A percentile compares a stretch with the other conserved stretches of the same genome.
These are phyloP conservation scores for Coenonympha arcania DNA, from an alignment of 2,888 invertebrate species.

Conservation along the genomic window DNA sequence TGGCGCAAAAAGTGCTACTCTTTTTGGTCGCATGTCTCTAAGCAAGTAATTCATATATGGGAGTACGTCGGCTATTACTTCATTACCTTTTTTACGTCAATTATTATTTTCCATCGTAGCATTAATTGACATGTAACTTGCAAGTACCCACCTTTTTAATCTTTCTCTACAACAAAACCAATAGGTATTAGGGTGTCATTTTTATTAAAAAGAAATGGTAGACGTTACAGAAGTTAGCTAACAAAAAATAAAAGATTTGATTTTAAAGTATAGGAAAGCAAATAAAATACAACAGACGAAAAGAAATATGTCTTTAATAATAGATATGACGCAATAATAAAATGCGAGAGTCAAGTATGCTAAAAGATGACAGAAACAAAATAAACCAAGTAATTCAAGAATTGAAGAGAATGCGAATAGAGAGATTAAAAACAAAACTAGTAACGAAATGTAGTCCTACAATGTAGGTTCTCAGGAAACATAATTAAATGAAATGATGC, in stretches of 20 bases:
- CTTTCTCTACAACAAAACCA: background rate
- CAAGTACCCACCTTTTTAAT: slow-evolving; percentile 1
- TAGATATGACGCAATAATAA: too few species aligned
- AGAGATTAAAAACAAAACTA: background rate
- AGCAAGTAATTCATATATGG: slow-evolving; percentile 41
- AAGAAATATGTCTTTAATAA: too few species aligned
- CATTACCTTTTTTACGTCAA: slow-evolving; percentile 63
- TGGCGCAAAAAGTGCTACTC: slow-evolving; percentile 12
- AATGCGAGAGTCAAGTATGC: background rate
- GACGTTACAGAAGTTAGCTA: too few species aligned
- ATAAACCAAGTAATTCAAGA: background rate
- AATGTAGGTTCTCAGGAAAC: slow-evolving; percentile 44
- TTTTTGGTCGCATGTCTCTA: slow-evolving; percentile 33
- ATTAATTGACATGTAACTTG: slow-evolving; percentile 62
- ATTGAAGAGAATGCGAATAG: too few species aligned
- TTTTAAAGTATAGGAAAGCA: too few species aligned
- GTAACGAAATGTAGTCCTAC: slow-evolving; percentile 19
- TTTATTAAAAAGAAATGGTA: too few species aligned
- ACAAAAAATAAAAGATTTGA: too few species aligned
- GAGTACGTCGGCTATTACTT: slow-evolving; percentile 49
- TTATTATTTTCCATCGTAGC: slow-evolving; percentile 55
- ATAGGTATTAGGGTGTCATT: too few species aligned
- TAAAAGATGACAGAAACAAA: background rate
- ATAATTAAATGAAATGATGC: slow-evolving; percentile 71
- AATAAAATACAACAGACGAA: too few species aligned